A percentile compares a stretch with the other conserved stretches of the same genome.
Conservation (phyloP, 1,140 invertebrate species). For the Calliopsis andreniformis region DNA sequence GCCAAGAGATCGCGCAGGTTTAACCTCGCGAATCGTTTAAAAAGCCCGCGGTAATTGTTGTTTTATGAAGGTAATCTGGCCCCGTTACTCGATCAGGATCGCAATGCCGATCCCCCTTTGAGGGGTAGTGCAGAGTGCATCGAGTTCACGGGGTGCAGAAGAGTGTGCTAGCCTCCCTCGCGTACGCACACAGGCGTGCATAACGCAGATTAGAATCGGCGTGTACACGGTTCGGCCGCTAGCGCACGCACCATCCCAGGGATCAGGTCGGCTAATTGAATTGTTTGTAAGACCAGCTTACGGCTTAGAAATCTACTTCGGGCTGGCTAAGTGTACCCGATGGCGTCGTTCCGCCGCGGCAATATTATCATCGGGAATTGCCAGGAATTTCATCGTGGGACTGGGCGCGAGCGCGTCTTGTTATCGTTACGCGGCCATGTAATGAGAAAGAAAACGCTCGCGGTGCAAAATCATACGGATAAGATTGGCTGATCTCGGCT, state of each 20-base stretch:
- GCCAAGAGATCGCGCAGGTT: constrained; percentile 21
- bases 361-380: constrained; percentile 59
- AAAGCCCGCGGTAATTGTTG: constrained; percentile 58
- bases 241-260: constrained; percentile 37
- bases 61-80: constrained; percentile 56
- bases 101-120: constrained; percentile 36
- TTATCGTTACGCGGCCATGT: constrained; percentile 51
- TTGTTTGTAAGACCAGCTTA: constrained; percentile 62
- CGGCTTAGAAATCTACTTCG: constrained; percentile 40
- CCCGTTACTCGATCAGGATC: constrained; percentile 9
- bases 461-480: constrained; percentile 39
- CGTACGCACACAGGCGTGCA: constrained; percentile 3
- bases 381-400: constrained; percentile 31
- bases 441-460: constrained; percentile 42
- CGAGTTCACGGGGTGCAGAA: background rate
- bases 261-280: constrained; percentile 62
- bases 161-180: background rate
- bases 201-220: constrained; percentile 56
- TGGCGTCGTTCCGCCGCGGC: constrained; percentile 14
- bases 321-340: constrained; percentile 33
- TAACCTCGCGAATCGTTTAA: constrained; percentile 40
- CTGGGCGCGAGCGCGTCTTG: constrained; percentile 31
- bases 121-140: constrained; percentile 34
- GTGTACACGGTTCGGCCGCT: constrained; percentile 34
- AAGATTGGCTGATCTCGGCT: constrained; percentile 37